These are phyloP conservation scores for Leptura quadrifasciata DNA, from an alignment of 2,888 invertebrate species.

Conservation along the genomic window DNA sequence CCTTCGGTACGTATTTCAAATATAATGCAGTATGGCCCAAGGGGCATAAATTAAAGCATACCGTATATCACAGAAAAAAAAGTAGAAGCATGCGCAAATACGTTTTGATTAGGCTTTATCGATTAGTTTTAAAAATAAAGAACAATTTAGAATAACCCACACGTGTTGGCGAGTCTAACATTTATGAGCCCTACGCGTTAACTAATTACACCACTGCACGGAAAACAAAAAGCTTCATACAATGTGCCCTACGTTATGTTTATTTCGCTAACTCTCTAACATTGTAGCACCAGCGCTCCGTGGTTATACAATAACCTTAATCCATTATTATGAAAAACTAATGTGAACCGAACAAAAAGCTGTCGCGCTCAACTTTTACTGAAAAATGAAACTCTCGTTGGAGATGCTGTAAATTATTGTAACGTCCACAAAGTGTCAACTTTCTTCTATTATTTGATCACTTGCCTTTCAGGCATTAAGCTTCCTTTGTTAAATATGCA, in stretches of 20 bases:
- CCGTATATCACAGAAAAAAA: slow-evolving; percentile 13
- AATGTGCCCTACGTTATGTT: slow-evolving; percentile 51
- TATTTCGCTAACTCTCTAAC: slow-evolving; percentile 45
- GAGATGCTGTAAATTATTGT: slow-evolving; percentile 46
- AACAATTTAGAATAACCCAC: slow-evolving; percentile 52
- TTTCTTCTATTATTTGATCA: slow-evolving; percentile 43
- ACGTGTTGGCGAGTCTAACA: slow-evolving; percentile 53
- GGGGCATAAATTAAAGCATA: not conserved
- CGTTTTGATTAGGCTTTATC: slow-evolving; percentile 53
- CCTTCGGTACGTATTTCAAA: slow-evolving; percentile 12
- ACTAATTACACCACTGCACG: slow-evolving; percentile 57
- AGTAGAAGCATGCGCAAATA: slow-evolving; percentile 12
- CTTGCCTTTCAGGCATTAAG: slow-evolving; percentile 26
- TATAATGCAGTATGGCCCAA: not conserved
- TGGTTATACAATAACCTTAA: slow-evolving; percentile 60
- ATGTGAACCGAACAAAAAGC: slow-evolving; percentile 64
- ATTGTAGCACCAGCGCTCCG: slow-evolving; percentile 34
- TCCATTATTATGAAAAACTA: slow-evolving; percentile 67
- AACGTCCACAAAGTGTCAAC: slow-evolving; percentile 45
- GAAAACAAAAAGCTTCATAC: slow-evolving; percentile 57
- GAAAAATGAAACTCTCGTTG: slow-evolving; percentile 57
- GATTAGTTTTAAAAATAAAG: slow-evolving; percentile 55
- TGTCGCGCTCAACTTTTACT: slow-evolving; percentile 60
- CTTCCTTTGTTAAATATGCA: slow-evolving; percentile 2
- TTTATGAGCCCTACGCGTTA: slow-evolving; percentile 56